phyloP scores from a whole-genome alignment of 2,888 invertebrate genomes.

The Idaea aversata region DNA sequence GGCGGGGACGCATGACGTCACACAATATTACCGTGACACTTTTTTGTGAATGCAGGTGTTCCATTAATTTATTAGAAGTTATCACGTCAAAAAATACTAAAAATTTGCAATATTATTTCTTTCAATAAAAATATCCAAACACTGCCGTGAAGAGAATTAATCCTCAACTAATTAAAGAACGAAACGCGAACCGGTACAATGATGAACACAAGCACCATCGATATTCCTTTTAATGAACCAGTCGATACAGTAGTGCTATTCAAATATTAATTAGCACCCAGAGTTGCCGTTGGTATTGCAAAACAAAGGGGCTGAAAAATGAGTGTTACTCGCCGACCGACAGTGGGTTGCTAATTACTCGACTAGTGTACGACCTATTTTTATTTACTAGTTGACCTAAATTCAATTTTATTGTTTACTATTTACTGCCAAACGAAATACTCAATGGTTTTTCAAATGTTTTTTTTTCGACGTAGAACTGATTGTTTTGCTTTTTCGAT shows the following conservation, averaged over 20 bases:
- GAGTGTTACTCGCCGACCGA: not conserved
- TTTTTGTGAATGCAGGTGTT: too few species aligned
- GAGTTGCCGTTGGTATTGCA: not conserved
- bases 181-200: not conserved
- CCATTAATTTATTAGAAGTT: too few species aligned
- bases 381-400: not conserved
- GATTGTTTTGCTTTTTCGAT: too few species aligned
- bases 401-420: not conserved
- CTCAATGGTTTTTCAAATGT: not conserved
- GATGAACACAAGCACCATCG: not conserved
- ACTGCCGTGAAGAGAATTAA: not conserved
- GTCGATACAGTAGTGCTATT: not conserved
- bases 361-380: not conserved
- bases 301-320: not conserved
- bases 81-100: too few species aligned
- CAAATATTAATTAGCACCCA: not conserved
- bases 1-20: too few species aligned
- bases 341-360: not conserved
- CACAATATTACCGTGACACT: too few species aligned
- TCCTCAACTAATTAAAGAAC: not conserved
- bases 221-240: not conserved
- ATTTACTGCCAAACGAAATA: not conserved
- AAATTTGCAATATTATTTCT: too few species aligned
- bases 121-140: not conserved
- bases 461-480: too few species aligned